A percentile compares a stretch with the other conserved stretches of the same genome.
Evolutionary conservation across 2,888 invertebrate genomes (phyloP).

Genomic region (Anoncus sp.): DNA sequence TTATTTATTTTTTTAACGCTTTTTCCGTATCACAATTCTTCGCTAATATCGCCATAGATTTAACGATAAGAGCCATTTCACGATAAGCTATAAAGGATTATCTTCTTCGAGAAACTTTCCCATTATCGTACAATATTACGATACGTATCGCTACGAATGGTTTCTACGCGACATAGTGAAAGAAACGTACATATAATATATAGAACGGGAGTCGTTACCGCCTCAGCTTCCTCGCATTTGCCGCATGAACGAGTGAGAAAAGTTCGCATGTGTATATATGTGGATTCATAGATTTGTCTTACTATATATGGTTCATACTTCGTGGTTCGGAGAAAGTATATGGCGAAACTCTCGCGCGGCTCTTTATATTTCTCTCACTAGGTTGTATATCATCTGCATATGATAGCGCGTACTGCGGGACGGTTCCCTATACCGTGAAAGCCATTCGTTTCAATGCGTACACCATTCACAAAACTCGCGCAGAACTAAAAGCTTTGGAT

Average conservation of each 20-base stretch:
- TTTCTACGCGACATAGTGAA: not conserved
- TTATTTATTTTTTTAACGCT: not conserved
- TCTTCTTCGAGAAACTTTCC: constrained; percentile 33
- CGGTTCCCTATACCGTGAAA: constrained; percentile 70
- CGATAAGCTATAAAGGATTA: constrained; percentile 34
- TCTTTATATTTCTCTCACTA: constrained; percentile 57
- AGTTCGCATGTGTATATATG: constrained; percentile 60
- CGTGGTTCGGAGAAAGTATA: constrained; percentile 44
- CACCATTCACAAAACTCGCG: constrained; percentile 67
- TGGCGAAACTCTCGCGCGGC: constrained; percentile 65
- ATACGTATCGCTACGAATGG: constrained; percentile 27
- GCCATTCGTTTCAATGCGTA: constrained; percentile 79
- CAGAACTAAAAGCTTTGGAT: constrained; percentile 73
- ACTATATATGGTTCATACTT: constrained; percentile 15
- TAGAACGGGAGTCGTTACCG: constrained; percentile 37
- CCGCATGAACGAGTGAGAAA: constrained; percentile 74
- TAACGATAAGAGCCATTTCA: constrained; percentile 10
- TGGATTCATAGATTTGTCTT: not conserved
- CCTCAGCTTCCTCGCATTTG: constrained; percentile 62
- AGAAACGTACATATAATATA: constrained; percentile 1
- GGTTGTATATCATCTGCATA: constrained; percentile 79
- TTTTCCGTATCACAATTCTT: not conserved
- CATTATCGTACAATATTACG: constrained; percentile 14
- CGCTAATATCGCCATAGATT: constrained; percentile 19
- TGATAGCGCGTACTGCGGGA: constrained; percentile 78